Conservation (phyloP, 1,140 invertebrate species). For the Bombus consobrinus region DNA sequence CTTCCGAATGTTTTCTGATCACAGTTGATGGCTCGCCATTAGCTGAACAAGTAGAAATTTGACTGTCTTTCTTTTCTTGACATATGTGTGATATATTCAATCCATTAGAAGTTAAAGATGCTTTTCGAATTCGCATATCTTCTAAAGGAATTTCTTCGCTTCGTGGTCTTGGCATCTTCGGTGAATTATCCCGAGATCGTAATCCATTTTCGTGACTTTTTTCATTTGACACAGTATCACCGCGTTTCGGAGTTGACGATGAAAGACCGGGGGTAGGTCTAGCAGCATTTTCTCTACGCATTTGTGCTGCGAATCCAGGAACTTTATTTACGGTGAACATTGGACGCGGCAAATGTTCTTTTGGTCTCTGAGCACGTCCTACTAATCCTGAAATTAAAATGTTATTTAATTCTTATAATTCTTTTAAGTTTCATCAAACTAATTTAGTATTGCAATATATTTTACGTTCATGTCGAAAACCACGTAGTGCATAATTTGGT, state of each 20-base stretch:
- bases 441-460: neutral
- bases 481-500: conserved; percentile 79
- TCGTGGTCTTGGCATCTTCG: conserved; percentile 87
- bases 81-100: conserved; percentile 51
- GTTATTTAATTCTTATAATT: neutral
- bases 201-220: conserved; percentile 72
- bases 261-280: conserved; percentile 70
- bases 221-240: conserved; percentile 74
- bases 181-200: conserved; percentile 88
- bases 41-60: conserved; percentile 70
- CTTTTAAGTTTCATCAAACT: too few relatives aligned
- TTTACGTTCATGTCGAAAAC: conserved; percentile 78
- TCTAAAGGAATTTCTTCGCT: conserved; percentile 94
- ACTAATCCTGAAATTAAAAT: conserved; percentile 69
- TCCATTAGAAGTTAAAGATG: conserved; percentile 72
- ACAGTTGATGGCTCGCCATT: conserved; percentile 57
- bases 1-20: conserved; percentile 84
- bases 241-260: conserved; percentile 69
- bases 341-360: conserved; percentile 82
- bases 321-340: conserved; percentile 85
- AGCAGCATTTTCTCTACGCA: conserved; percentile 82
- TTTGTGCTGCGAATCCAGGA: conserved; percentile 88
- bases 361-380: conserved; percentile 83
- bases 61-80: conserved; percentile 59
- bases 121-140: conserved; percentile 85